Conservation (phyloP, 2,797 vertebrate genomes). For the Poeciliopsis turneri region DNA sequence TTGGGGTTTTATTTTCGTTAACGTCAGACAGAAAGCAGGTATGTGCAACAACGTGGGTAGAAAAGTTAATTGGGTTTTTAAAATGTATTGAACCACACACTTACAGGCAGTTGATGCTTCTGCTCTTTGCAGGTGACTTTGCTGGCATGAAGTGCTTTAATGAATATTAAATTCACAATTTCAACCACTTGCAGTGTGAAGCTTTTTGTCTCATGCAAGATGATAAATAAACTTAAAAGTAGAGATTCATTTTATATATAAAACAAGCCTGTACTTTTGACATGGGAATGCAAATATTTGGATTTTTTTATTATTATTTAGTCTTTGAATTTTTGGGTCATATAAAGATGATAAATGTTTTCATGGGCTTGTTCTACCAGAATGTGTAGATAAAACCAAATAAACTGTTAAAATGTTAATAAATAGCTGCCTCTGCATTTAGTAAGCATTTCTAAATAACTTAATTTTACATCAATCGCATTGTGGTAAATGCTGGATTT, state of each 20-base stretch:
- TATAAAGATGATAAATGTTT: no score
- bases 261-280: not conserved
- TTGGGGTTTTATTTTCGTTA: conserved; percentile 18
- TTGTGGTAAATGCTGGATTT: not conserved
- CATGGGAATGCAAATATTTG: not conserved
- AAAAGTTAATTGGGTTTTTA: conserved; percentile 19
- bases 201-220: not conserved
- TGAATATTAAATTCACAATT: not conserved
- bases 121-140: not conserved
- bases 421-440: no score
- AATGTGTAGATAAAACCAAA: no score
- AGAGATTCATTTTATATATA: not conserved
- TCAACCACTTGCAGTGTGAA: not conserved
- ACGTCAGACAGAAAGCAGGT: conserved; percentile 22
- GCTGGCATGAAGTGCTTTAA: not conserved
- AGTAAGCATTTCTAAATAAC: no score
- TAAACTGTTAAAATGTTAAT: no score
- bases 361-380: no score
- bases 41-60: conserved; percentile 24
- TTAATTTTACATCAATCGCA: no score
- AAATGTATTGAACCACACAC: not conserved
- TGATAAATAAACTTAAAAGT: not conserved
- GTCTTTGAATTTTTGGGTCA: not conserved
- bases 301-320: not conserved
- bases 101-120: conserved; percentile 12